Base-by-base conservation (phyloP, 2,797 vertebrate species). In the Cuculus canorus region DNA sequence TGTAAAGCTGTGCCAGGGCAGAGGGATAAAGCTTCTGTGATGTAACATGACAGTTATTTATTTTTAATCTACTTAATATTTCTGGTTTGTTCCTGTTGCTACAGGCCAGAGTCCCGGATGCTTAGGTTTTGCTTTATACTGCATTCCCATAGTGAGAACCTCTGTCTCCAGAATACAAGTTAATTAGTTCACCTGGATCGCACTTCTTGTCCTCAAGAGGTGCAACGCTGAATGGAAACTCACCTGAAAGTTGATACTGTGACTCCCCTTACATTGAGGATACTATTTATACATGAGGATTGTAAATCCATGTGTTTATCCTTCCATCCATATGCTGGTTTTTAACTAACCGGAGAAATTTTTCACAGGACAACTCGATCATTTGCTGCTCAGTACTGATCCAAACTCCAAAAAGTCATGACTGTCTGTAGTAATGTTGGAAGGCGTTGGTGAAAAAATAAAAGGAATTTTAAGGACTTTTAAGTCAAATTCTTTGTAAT, bases 11-110 rank as follows among this genome's bases (percentile, higher is more conserved):
- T 86, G 70, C 37, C 83, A 93, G 48, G 41, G 70, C 17, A 63
- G 47, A 88, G 15, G 54, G 56, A 81, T 89, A 95, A 93, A 91
- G 1, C 10, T 90, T 33, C 66, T 90, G 27, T 78, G 70, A 88
- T 32, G 28, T 15, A 86, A 90, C 41, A 56, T 27, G 43, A 43
- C 64, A 50, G 21, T 68, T 95, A 50, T 82, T 68, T 95, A 50
- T 82, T 96, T 66, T 93, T 82, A 88, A 95, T 93, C 53, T 65
- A 28, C 60, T 86, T 88, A 79, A 89, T 81, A 61, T 78, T 80
- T 95, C 72, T 82, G 72, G 53, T 79, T 95, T 79, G 24, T 71
- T 90, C 59, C 21, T 86, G 47, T 89, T 89, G n/a, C 41, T 93
- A 57, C 63, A 84, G 75, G 79, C 45, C 56, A 61, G 19, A 21